Percentiles rank a stretch among this genome's conserved stretches.
Conservation (phyloP, 2,888 invertebrate genomes). For the Idaea straminata region DNA sequence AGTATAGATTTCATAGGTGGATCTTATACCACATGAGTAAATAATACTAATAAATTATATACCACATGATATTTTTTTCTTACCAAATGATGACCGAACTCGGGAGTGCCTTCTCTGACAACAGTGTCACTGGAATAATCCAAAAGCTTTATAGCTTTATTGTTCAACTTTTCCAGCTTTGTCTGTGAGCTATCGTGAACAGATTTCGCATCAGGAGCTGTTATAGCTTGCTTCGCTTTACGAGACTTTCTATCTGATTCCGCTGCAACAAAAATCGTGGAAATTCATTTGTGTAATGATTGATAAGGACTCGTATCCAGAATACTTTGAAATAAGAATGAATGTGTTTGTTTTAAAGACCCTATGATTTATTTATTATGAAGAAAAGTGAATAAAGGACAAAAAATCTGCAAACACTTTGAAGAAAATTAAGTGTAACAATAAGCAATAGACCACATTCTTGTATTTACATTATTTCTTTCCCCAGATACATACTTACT, state of each 20-base stretch:
- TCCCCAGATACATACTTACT: no score
- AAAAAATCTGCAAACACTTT: no score
- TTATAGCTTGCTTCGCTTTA: slow-evolving; percentile 33
- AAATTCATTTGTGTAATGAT: background rate
- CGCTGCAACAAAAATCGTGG: slow-evolving; percentile 37
- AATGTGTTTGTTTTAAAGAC: no score
- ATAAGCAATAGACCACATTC: no score
- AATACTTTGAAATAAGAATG: background rate
- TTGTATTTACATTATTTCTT: no score
- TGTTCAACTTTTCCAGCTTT: slow-evolving; percentile 45
- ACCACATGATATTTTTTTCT: slow-evolving; percentile 11
- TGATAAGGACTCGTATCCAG: background rate
- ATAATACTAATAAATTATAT: no score
- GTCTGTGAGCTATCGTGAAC: slow-evolving; percentile 48
- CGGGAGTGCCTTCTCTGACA: slow-evolving; percentile 51
- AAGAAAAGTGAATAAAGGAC: no score
- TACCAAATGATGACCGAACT: slow-evolving; percentile 67
- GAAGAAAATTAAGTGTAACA: no score
- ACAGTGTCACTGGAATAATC: slow-evolving; percentile 32
- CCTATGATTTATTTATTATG: no score
- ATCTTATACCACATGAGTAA: no score
- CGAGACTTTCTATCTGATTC: slow-evolving; percentile 42
- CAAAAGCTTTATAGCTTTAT: slow-evolving; percentile 39
- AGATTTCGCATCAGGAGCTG: slow-evolving; percentile 43
- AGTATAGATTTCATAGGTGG: no score